These are phyloP conservation scores for Ciconia maguari DNA, from an alignment of 2,113 vertebrate genomes.

Conservation along the genomic window DNA sequence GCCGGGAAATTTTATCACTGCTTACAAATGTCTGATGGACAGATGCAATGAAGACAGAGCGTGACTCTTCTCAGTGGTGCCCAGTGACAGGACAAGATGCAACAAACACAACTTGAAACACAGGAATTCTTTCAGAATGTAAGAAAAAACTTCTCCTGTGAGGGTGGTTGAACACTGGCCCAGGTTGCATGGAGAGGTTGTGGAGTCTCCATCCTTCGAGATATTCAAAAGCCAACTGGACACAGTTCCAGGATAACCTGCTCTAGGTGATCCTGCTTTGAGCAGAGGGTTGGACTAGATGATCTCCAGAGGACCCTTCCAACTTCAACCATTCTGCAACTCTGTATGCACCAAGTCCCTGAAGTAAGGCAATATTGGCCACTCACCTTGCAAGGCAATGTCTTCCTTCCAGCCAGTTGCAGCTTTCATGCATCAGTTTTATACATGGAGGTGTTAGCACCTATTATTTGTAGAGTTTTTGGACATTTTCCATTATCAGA, in stretches of 20 bases:
- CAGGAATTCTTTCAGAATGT: background rate
- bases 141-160: background rate
- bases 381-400: background rate
- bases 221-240: background rate
- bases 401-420: background rate
- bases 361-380: background rate
- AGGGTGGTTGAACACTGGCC: background rate
- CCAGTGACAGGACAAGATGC: background rate
- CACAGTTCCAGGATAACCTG: background rate
- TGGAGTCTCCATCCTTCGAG: background rate
- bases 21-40: background rate
- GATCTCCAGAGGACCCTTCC: background rate
- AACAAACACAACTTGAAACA: background rate
- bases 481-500: background rate
- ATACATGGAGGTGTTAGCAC: background rate
- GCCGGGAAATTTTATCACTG: background rate
- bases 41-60: background rate
- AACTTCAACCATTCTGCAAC: background rate
- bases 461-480: background rate
- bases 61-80: background rate
- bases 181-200: background rate
- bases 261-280: background rate
- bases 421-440: background rate
- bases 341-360: background rate
- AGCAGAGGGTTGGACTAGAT: background rate